Base-by-base conservation (phyloP, 2,797 vertebrate genomes). In the Cheirogaleus major region DNA sequence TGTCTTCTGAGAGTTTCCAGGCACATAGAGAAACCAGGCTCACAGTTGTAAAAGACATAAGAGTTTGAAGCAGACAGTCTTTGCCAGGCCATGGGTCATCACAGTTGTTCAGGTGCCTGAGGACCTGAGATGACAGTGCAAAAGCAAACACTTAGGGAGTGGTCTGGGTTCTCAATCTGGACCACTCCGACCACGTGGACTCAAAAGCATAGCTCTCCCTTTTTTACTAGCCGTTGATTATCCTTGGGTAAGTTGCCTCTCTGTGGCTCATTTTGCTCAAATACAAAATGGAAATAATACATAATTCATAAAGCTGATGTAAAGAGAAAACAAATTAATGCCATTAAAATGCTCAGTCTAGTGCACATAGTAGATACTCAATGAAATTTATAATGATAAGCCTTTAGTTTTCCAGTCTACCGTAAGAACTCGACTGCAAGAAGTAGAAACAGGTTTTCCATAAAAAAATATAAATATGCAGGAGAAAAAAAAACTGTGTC, bases 401-500 rank as follows among this genome's bases (percentile, higher is more conserved):
- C 12, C 35, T 96, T 79, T 59, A 55, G 1, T 80, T 83, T 90
- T 95, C 32, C 14, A 61, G 6, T 55, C 23, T 43, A 65, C 27
- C 30, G 4, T 32, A 73, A 72, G 14, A 84, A 86, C 17, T 55
- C 23, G 22, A 70, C n/a, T 12, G 5, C 25, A 81, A 76, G 11
- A 87, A 86, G n/a, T 59, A 67, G 52, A 89, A 96, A 67, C 2
- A 81, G n/a, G 41, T 86, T 83, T 85, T 70, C 45, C 86, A 52
- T 55, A 86, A 63, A 63, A 80, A 92, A 52, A 83, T 50, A 90
- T 92, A 93, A 95, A 97, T 95, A 95, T 94, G 41, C 90, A 95
- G 65, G 17, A 93, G 63, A 65, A 86, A 95, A 86, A 95, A 89
- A 95, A 97, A 83, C 86, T 90, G 59, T 80, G 89, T 97, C 95